Evolutionary conservation across 2,113 vertebrate species (phyloP).

Genomic region (Ceyx melanurus): DNA sequence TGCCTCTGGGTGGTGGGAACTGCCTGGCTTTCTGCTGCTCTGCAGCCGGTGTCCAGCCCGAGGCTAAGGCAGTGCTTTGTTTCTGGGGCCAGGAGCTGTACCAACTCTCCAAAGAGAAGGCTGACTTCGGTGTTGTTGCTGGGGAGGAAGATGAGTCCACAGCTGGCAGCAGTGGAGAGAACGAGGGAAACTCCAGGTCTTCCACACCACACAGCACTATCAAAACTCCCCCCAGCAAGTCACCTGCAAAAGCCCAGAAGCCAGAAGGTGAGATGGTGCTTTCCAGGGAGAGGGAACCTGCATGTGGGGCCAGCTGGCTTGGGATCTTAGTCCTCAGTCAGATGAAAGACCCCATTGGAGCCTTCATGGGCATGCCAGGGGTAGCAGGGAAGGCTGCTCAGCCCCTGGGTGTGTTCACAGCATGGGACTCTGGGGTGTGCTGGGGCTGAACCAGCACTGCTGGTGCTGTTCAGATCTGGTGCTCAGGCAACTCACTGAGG

Average conservation of each 20-base stretch:
- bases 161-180: slow-evolving; percentile 82
- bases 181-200: slow-evolving; percentile 78
- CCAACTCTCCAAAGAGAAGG: slow-evolving; percentile 91
- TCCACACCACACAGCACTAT: slow-evolving; percentile 60
- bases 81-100: slow-evolving; percentile 84
- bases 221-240: slow-evolving; percentile 57
- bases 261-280: slow-evolving; percentile 40
- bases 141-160: slow-evolving; percentile 84
- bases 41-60: rapidly evolving
- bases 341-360: neutral
- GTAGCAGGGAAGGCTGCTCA: neutral
- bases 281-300: neutral
- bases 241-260: slow-evolving; percentile 62
- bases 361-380: rapidly evolving
- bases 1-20: neutral
- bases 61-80: neutral
- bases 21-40: rapidly evolving
- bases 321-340: neutral
- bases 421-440: neutral
- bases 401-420: neutral
- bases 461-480: neutral
- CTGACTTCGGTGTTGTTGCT: slow-evolving; percentile 81
- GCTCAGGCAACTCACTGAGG: neutral
- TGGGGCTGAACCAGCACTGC: neutral
- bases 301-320: neutral